phyloP scores from a whole-genome alignment of 2,797 vertebrate genomes.

The Coregonus ussuriensis region DNA sequence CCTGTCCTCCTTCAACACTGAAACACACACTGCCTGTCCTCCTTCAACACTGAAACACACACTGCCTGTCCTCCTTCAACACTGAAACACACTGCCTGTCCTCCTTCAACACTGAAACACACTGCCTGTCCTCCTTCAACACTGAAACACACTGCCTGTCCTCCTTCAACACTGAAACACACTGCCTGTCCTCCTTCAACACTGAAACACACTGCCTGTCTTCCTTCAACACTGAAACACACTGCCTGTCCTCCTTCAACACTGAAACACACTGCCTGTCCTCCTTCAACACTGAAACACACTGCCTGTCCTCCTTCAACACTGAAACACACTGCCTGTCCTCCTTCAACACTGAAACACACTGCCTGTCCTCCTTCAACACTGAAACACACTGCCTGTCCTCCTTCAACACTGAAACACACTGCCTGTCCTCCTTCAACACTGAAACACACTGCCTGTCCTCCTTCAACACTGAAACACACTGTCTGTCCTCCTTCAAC shows the following conservation, averaged over 20 bases:
- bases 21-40: neutral
- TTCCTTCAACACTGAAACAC: too few relatives aligned
- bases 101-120: too few relatives aligned
- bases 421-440: too few relatives aligned
- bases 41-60: conserved; percentile 12
- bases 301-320: too few relatives aligned
- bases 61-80: too few relatives aligned
- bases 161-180: neutral
- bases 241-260: neutral
- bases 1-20: too few relatives aligned
- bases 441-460: too few relatives aligned
- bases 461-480: too few relatives aligned
- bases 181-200: conserved; percentile 14
- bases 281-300: conserved; percentile 10
- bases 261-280: neutral
- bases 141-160: neutral
- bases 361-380: neutral
- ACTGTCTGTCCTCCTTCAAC: too few relatives aligned
- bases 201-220: neutral
- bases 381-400: neutral
- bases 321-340: too few relatives aligned
- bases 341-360: too few relatives aligned
- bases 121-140: neutral
- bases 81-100: too few relatives aligned
- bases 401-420: conserved; percentile 7